Evolutionary conservation across 2,113 vertebrate species (phyloP).

Genomic region (Lipophrys pholis): DNA sequence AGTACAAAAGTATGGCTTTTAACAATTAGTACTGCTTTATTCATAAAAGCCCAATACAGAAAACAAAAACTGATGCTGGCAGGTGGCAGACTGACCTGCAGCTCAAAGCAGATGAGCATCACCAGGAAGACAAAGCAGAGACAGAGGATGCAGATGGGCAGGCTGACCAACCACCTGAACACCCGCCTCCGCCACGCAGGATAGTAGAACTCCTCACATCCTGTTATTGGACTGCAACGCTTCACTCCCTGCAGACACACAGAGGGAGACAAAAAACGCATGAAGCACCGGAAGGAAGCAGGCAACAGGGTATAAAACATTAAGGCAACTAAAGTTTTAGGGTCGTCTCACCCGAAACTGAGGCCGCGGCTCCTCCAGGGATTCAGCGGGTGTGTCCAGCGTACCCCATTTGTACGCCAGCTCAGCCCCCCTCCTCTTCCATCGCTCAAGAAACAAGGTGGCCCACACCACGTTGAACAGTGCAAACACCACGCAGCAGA

Average conservation of each 20-base stretch:
- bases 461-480: slow-evolving; percentile 98
- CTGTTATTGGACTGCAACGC: slow-evolving; percentile 93
- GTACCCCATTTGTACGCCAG: slow-evolving; percentile 98
- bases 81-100: slow-evolving; percentile 86
- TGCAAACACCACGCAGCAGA: slow-evolving; percentile 96
- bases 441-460: slow-evolving; percentile 95
- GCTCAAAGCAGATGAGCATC: slow-evolving; percentile 97
- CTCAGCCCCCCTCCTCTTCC: slow-evolving; percentile 95
- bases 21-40: background rate
- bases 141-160: slow-evolving; percentile 92
- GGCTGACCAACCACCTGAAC: slow-evolving; percentile 94
- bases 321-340: background rate
- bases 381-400: slow-evolving; percentile 89
- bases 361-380: slow-evolving; percentile 93
- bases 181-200: slow-evolving; percentile 93
- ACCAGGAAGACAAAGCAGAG: slow-evolving; percentile 93
- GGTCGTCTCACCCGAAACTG: slow-evolving; percentile 91
- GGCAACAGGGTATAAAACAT: background rate
- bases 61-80: slow-evolving; percentile 4
- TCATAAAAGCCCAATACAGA: background rate
- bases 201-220: slow-evolving; percentile 94
- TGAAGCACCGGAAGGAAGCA: background rate
- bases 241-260: slow-evolving; percentile 86
- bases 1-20: background rate
- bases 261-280: background rate